Percentiles rank a stretch among this genome's conserved stretches.
These are phyloP conservation scores for Gallinago solitaria DNA, from an alignment of 2,797 vertebrate genomes.

Conservation along the genomic window DNA sequence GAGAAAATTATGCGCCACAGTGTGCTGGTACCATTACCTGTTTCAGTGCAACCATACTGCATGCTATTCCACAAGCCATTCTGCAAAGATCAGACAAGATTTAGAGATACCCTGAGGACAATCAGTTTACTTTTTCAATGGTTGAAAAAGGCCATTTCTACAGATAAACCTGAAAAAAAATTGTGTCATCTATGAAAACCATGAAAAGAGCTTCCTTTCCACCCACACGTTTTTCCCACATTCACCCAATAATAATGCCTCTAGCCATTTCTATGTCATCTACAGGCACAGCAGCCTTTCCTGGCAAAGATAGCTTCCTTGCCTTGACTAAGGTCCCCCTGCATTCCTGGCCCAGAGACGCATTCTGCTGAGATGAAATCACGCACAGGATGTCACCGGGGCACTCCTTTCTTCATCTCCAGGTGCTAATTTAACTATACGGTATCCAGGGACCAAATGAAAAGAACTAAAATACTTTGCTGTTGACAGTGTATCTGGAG, in stretches of 20 bases:
- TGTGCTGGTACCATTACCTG: not conserved
- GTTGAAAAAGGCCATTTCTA: not conserved
- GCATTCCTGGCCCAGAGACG: not conserved
- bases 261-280: not conserved
- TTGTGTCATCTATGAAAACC: not conserved
- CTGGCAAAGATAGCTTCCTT: not conserved
- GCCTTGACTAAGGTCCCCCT: not conserved
- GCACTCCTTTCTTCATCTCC: not conserved
- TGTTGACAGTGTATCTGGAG: not conserved
- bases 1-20: not conserved
- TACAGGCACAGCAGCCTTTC: not conserved
- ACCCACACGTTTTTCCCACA: not conserved
- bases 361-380: conserved; percentile 48
- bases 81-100: not conserved
- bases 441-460: not conserved
- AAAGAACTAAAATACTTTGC: not conserved
- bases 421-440: conserved; percentile 12
- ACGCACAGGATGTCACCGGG: conserved; percentile 8
- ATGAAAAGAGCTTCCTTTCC: not conserved
- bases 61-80: not conserved
- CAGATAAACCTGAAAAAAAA: not conserved
- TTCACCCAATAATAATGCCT: not conserved
- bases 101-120: not conserved
- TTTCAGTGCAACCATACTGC: not conserved
- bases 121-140: not conserved